phyloP scores from a whole-genome alignment of 1,140 invertebrate genomes.

The Lysiphlebus fabarum region DNA sequence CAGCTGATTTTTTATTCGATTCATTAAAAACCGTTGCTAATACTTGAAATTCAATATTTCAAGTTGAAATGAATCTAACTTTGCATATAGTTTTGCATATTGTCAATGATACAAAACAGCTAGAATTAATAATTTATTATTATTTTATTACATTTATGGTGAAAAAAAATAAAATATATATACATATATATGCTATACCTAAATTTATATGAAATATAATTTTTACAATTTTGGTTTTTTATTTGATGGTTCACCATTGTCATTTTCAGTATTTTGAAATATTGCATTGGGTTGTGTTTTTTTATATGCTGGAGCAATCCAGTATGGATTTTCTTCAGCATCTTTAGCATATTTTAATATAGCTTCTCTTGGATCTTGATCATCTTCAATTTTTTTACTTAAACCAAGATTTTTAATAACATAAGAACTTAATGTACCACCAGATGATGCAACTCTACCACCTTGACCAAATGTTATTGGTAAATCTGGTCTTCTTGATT shows the following conservation, averaged over 20 bases:
- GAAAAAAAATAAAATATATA: too few species aligned
- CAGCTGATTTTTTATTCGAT: too few species aligned
- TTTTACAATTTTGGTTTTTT: slow-evolving; percentile 22
- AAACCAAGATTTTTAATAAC: slow-evolving; percentile 93
- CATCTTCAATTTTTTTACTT: slow-evolving; percentile 90
- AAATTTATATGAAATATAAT: too few species aligned
- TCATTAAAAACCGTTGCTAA: too few species aligned
- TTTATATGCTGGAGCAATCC: slow-evolving; percentile 88
- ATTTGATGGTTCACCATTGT: slow-evolving; percentile 40
- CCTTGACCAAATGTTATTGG: slow-evolving; percentile 85
- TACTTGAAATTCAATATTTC: too few species aligned
- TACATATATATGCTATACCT: too few species aligned
- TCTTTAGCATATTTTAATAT: slow-evolving; percentile 97
- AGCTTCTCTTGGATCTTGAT: slow-evolving; percentile 94
- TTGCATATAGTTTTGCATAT: too few species aligned
- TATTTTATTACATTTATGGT: too few species aligned
- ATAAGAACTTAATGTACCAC: slow-evolving; percentile 94
- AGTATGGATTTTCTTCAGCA: slow-evolving; percentile 95
- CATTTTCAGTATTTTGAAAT: slow-evolving; percentile 65
- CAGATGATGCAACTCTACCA: slow-evolving; percentile 91
- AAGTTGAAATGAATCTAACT: too few species aligned
- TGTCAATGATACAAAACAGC: too few species aligned
- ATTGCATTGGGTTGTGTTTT: slow-evolving; percentile 80
- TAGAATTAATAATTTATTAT: too few species aligned
- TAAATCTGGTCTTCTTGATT: slow-evolving; percentile 89